Evolutionary conservation across 2,797 vertebrate genomes (phyloP).

Genomic region (Pyrocephalus nanus): DNA sequence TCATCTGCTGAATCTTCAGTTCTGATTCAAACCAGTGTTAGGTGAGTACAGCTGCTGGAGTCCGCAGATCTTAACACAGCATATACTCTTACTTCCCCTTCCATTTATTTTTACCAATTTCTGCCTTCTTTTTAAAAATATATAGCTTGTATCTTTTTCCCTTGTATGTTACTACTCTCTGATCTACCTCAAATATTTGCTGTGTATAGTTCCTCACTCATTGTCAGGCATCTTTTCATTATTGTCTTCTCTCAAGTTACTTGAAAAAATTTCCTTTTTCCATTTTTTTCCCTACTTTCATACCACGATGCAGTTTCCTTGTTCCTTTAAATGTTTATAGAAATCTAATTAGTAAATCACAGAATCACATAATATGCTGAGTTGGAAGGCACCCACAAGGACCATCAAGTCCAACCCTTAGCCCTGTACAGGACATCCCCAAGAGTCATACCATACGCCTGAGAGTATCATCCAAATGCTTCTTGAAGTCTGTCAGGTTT

Average conservation of each 20-base stretch:
- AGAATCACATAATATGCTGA: not conserved
- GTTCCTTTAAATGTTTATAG: not conserved
- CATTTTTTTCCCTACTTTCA: not conserved
- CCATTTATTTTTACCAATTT: not conserved
- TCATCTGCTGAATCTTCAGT: not conserved
- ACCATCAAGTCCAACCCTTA: not conserved
- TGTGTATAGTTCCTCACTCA: not conserved
- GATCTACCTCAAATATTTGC: not conserved
- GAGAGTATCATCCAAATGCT: not conserved
- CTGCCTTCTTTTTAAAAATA: not conserved
- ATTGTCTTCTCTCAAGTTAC: not conserved
- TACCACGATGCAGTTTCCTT: not conserved
- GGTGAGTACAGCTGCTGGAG: not conserved
- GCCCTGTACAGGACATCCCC: not conserved
- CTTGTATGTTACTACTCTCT: not conserved
- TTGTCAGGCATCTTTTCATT: not conserved
- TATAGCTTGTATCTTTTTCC: not conserved
- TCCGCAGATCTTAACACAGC: not conserved
- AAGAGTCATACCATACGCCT: not conserved
- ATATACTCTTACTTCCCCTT: not conserved
- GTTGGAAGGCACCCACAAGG: not conserved
- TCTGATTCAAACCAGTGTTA: not conserved
- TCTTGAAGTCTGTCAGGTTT: not conserved
- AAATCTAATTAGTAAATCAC: not conserved
- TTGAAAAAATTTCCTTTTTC: not conserved